phyloP scores from a whole-genome alignment of 2,797 vertebrate species.

The Siniperca scherzeri region DNA sequence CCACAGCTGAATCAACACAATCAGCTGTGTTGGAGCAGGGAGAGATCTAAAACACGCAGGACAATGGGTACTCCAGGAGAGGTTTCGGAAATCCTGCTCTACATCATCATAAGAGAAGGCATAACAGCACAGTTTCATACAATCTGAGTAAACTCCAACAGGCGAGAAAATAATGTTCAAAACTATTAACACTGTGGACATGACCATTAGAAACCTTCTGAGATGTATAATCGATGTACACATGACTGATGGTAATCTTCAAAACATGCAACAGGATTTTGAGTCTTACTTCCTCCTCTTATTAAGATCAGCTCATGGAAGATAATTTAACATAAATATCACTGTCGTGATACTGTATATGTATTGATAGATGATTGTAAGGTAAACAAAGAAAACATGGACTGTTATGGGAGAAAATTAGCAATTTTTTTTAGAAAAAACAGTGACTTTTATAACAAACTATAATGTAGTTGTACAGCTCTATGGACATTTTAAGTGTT shows the following conservation, averaged over 20 bases:
- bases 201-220: no score
- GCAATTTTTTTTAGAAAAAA: neutral
- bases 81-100: no score
- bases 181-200: neutral
- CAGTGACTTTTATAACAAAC: neutral
- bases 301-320: neutral
- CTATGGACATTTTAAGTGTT: neutral
- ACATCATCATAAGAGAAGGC: neutral
- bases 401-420: neutral
- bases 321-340: neutral
- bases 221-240: neutral
- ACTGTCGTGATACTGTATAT: neutral
- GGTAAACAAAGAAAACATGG: neutral
- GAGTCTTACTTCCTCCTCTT: neutral
- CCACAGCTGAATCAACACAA: no score
- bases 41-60: no score
- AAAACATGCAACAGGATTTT: neutral
- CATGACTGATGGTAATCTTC: neutral
- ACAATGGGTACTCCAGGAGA: no score
- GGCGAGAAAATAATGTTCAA: no score
- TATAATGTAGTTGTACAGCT: neutral
- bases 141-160: no score
- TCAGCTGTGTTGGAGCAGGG: no score
- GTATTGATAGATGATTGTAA: neutral
- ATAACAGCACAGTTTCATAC: neutral